phyloP scores from a whole-genome alignment of 2,113 vertebrate species.

The Strigops habroptila region DNA sequence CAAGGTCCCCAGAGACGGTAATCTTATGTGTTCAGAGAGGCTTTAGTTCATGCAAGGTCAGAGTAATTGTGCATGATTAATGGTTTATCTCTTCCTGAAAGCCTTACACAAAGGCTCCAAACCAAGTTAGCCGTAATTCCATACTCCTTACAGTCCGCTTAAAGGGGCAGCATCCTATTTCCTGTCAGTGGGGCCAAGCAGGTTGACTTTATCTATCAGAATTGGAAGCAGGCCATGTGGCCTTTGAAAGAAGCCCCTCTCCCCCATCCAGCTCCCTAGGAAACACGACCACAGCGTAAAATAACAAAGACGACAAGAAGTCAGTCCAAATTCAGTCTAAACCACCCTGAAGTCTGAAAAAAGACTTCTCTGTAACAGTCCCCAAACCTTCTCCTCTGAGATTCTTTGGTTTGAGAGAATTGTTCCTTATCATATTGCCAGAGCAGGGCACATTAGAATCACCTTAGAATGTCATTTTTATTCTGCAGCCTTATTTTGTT shows the following conservation, averaged over 20 bases:
- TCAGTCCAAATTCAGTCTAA: background rate
- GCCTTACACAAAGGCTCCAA: conserved; percentile 69
- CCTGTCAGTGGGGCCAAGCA: conserved; percentile 40
- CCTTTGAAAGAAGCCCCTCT: conserved; percentile 19
- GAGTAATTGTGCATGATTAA: conserved; percentile 75
- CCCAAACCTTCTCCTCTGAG: background rate
- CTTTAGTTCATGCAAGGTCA: conserved; percentile 71
- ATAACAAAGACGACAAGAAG: background rate
- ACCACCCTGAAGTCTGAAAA: background rate
- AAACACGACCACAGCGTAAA: background rate
- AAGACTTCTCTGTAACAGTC: background rate
- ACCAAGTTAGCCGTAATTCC: conserved; percentile 63
- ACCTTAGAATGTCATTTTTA: conserved; percentile 29
- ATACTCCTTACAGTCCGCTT: conserved; percentile 54
- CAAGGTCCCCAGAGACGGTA: conserved; percentile 43
- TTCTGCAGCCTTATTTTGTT: conserved; percentile 25
- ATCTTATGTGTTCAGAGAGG: conserved; percentile 58
- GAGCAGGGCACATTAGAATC: conserved; percentile 10
- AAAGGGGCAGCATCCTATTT: conserved; percentile 60
- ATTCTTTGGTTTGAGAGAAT: background rate
- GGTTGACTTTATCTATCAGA: conserved; percentile 53
- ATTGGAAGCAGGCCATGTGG: conserved; percentile 43
- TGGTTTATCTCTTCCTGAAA: conserved; percentile 72
- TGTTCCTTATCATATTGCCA: background rate
- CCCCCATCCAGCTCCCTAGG: background rate